Evolutionary conservation across 1,140 invertebrate genomes (phyloP), one percentile per base, ranked within the genome.

Genomic region (Tetramorium simillimum): DNA sequence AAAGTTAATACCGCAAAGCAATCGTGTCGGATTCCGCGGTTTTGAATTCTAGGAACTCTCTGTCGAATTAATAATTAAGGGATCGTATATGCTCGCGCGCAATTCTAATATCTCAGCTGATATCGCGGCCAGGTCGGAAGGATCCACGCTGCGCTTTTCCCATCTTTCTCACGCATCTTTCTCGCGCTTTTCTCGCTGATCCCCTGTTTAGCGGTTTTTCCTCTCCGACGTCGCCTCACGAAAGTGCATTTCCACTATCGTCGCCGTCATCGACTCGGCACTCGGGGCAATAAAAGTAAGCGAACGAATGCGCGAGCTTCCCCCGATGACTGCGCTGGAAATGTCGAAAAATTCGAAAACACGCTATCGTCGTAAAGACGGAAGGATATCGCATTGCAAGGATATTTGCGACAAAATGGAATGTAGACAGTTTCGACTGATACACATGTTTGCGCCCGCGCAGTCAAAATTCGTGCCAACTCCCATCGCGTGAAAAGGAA

Each of bases 31-130:
- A 40, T 56, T 49, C 62, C 63, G 28, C 28, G 12, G 53, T 9
- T 86, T 77, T 73, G 77, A 84, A 89, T 82, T 65, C 60, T 6
- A 14, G 24, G 37, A 60, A n/a, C n/a, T n/a, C n/a, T n/a, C n/a
- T n/a, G 37, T 33, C 51, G 40, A 63, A 46, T 90, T 93, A 90
- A 92, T 93, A 87, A 33, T 33, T 33, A 33, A 91, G 84, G 18
- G 90, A 90, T 91, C 82, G 80, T 85, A 93, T 91, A 87, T 87
- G 87, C 84, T 90, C 85, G 87, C 81, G 2, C 86, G 87, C 84
- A 7, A 87, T 89, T 93, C 90, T 91, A 92, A 94, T 94, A 93
- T 94, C 93, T 93, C 92, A 93, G 76, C 28, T 86, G 89, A 90
- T 91, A 91, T 94, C 92, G 90, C 89, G 89, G 88, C 88, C 90